Percentiles rank a stretch among this genome's conserved stretches.
Conservation (phyloP, 2,888 invertebrate genomes). For the Dicranocentrus wangi region DNA sequence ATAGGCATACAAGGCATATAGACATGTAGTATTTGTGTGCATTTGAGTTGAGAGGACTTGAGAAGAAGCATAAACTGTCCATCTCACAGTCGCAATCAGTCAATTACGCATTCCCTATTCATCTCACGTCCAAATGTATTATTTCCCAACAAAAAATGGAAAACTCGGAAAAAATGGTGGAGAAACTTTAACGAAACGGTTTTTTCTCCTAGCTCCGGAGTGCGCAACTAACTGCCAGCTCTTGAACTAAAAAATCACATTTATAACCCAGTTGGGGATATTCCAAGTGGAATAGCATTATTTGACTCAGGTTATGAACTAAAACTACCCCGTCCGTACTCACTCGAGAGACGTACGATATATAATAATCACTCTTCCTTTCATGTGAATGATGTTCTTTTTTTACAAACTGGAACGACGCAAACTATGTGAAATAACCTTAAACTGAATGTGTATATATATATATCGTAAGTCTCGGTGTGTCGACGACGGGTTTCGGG, state of each 20-base stretch:
- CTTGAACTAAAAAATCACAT: constrained; percentile 14
- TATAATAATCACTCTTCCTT: not conserved
- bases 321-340: not conserved
- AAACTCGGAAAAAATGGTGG: not conserved
- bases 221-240: too few relatives aligned
- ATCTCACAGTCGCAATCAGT: constrained; percentile 6
- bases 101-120: constrained; percentile 14
- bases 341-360: not conserved
- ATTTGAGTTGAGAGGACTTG: too few relatives aligned
- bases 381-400: not conserved
- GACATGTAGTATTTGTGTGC: too few relatives aligned
- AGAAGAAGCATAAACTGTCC: constrained; percentile 6
- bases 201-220: too few relatives aligned
- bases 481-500: too few relatives aligned
- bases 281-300: not conserved
- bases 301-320: too few relatives aligned
- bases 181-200: not conserved
- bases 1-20: too few relatives aligned
- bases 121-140: not conserved
- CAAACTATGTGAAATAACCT: too few relatives aligned
- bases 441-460: not conserved
- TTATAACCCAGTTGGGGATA: constrained; percentile 27
- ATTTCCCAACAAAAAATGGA: not conserved
- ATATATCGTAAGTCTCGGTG: too few relatives aligned
- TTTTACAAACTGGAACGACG: too few relatives aligned